Base-by-base conservation (phyloP, 1,140 invertebrate species). In the Lepidotrigona ventralis region DNA sequence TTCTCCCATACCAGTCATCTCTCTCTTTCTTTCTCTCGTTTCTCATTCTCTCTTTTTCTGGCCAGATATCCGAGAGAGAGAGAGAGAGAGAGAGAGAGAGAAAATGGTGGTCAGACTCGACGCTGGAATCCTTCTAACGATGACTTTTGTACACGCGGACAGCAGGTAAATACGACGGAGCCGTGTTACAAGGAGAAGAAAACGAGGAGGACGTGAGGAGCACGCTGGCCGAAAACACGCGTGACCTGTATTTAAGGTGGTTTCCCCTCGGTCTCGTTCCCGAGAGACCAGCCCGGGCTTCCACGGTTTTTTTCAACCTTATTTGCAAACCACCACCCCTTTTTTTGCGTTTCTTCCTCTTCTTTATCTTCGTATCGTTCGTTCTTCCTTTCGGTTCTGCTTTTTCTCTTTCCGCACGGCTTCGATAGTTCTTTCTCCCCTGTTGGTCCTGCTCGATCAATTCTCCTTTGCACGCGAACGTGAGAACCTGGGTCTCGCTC, bases 231-330 rank as follows among this genome's bases (percentile, higher is more conserved):
- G 39, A 72, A 88, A 80, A 79, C 86, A 85, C 85, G 79, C 89
- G 89, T 90, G 90, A 89, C 87, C 88, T 90, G 89, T 90, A 86
- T 91, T 91, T 91, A 91, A 89, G 85, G 72, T 74, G 74, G 64
- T 83, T 71, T 71, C 26, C 68, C 58, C 75, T 60, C 60, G 54
- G 69, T 81, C 79, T 73, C 58, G 70, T 51, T 26, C 54, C 17
- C 56, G 33, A n/a, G 60, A 64, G n/a, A 69, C 56, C 75, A 54
- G 54, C 58, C 74, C 69, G 54, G 60, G 63, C 71, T 56, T 58
- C 39, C 5, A 39, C 76, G 33, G 26, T 29, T 60, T 64, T 58
- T 87, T 68, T 68, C 26, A 26, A 66, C 74, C 77, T 87, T 87
- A 87, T 87, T 87, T 85, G 87, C 81, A 86, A 80, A 81, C 70